Evolutionary conservation across 2,797 vertebrate genomes (phyloP), one percentile per base, ranked within the genome.

Genomic region (Poecilia picta): DNA sequence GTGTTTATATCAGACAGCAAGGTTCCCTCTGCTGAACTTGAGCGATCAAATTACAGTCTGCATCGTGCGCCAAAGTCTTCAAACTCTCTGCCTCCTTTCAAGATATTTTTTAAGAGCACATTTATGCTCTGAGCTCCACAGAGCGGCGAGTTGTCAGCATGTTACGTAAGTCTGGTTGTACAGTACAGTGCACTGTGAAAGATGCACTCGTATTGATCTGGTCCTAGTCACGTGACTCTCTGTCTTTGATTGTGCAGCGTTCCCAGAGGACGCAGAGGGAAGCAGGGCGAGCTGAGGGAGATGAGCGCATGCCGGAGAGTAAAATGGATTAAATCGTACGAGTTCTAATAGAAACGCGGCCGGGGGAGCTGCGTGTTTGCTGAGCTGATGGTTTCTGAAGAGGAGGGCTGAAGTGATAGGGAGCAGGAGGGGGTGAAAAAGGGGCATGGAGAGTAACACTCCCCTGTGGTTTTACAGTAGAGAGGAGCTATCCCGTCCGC

Each of bases 101-200:
- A 45, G 51, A 72, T 74, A 7, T 70, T 75, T 43, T 82, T 80
- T 20, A 78, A 74, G 70, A 77, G 71, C 51, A n/a, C 41, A 43
- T 75, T 75, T 78, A 73, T 79, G n/a, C 72, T 77, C 20, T 74
- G 78, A 85, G 75, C 77, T 70, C 72, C 45, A 46, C 39, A 74
- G 74, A 64, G 72, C 72, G 72, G 83, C 77, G 74, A 83, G 81
- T 73, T 77, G 88, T 80, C 85, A 85, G 89, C 88, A 81, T 41
- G 86, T 94, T 94, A 93, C 83, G 89, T 90, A 94, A 93, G 85
- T 78, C 83, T 89, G 86, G 88, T 92, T 92, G 90, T 91, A 89
- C 89, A 86, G 88, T 85, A 87, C 88, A 79, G 87, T 82, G 85
- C 89, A 80, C 77, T 89, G 90, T 77, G 80, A 92, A 92, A 90